Evolutionary conservation across 2,888 invertebrate genomes (phyloP), one percentile per base, ranked within the genome.

Genomic region (Cheilosia urbana): DNA sequence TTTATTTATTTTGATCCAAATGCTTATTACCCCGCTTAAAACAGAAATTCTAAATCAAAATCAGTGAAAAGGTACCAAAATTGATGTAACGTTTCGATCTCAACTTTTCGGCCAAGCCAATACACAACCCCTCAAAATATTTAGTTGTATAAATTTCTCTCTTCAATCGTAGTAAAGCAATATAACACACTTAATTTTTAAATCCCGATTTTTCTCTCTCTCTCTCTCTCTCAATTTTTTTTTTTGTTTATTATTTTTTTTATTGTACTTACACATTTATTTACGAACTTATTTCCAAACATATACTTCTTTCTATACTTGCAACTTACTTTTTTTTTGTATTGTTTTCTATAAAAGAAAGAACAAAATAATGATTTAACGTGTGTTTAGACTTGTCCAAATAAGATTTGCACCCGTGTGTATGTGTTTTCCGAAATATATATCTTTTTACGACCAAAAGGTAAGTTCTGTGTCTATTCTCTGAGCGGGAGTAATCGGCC

Each of bases 381-480:
- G 66, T 84, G 19, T 77, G 21, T 68, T 57, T 57, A 71, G 57
- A 68, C 49, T 45, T 63, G 27, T 72, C 58, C 42, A 58, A 51
- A 45, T 72, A 79, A 45, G 72, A 63, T 62, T 53, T 72, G 85
- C 85, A 85, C 85, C 19, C 68, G 45, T 42, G 34, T 65, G 42
- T 63, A 51, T 60, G 60, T 80, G 53, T 80, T 19, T 60, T 40
- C 27, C 42, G 42, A 45, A 79, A 51, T 21, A 4, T 27, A 65
- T 68, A 21, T 55, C n/a, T n/a, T n/a, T n/a, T n/a, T n/a, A n/a
- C n/a, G n/a, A n/a, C n/a, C n/a, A n/a, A n/a, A 72, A 85, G 85
- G 81, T 85, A 85, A 85, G 85, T 85, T 77, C 60, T 60, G 71
- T 80, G 75, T 85, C 76, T 81, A 75, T 57, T 55, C 45, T 24